Percentiles rank a stretch among this genome's conserved stretches.
Evolutionary conservation across 2,888 invertebrate species (phyloP).

Genomic region (Biston stratarius): DNA sequence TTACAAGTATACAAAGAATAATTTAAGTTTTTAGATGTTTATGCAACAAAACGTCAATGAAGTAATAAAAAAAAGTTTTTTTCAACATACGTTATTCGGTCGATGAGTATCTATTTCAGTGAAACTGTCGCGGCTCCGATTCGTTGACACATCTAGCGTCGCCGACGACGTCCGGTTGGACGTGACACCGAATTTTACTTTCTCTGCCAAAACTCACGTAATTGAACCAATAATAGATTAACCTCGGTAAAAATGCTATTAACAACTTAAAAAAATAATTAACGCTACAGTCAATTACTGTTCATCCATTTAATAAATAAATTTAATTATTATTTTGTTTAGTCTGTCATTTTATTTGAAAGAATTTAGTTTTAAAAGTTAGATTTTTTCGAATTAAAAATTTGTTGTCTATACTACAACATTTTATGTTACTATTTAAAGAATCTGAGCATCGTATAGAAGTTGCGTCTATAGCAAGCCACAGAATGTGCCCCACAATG

Average conservation of each 20-base stretch:
- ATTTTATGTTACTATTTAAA: too few species aligned
- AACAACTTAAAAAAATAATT: slow-evolving; percentile 9
- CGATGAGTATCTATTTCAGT: slow-evolving; percentile 36
- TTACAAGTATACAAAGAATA: too few species aligned
- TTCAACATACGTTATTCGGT: slow-evolving; percentile 37
- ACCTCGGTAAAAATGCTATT: slow-evolving; percentile 40
- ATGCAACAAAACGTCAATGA: background rate
- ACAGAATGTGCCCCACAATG: slow-evolving; percentile 49
- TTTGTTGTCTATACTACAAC: too few species aligned
- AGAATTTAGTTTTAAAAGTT: too few species aligned
- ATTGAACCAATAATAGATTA: slow-evolving; percentile 64
- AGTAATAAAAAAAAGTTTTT: slow-evolving; percentile 6
- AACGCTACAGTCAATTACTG: slow-evolving; percentile 2
- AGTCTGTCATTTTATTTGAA: too few species aligned
- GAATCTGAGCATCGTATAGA: too few species aligned
- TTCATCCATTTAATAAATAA: background rate
- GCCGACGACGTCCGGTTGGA: slow-evolving; percentile 43
- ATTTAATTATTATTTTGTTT: too few species aligned
- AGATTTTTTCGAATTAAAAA: too few species aligned
- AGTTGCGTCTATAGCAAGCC: background rate
- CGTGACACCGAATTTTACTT: slow-evolving; percentile 57
- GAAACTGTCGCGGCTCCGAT: slow-evolving; percentile 39
- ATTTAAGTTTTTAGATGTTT: too few species aligned
- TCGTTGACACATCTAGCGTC: slow-evolving; percentile 38
- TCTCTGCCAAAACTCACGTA: slow-evolving; percentile 58